Percentiles rank a stretch among this genome's conserved stretches.
phyloP scores from a whole-genome alignment of 2,888 invertebrate genomes.

The Lamellibrachia columna region DNA sequence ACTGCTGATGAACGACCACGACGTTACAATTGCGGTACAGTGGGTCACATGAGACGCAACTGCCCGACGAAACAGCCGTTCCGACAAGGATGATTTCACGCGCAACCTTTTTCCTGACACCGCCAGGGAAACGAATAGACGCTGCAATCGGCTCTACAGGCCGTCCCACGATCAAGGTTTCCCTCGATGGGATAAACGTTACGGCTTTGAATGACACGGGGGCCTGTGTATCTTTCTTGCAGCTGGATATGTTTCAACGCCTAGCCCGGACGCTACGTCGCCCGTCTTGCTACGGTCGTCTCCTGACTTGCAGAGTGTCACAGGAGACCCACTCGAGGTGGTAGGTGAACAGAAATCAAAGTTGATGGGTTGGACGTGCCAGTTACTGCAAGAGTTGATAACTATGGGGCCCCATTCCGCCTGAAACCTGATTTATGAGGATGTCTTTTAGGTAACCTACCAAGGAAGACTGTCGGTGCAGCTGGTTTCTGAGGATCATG shows the following conservation, averaged over 20 bases:
- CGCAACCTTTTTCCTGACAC: background rate
- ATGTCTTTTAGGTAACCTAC: no score
- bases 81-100: background rate
- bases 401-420: no score
- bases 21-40: background rate
- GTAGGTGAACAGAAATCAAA: slow-evolving; percentile 1
- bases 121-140: background rate
- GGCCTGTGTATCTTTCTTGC: background rate
- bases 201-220: background rate
- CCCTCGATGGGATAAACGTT: background rate
- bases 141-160: slow-evolving; percentile 6
- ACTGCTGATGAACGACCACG: background rate
- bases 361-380: background rate
- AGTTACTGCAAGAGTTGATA: background rate
- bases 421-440: no score
- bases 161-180: background rate
- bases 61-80: background rate
- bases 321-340: background rate
- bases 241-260: background rate
- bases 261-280: background rate
- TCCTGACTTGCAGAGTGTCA: background rate
- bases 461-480: no score
- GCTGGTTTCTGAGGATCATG: no score
- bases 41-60: background rate
- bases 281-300: background rate